These are phyloP conservation scores for Smithornis capensis DNA, from an alignment of 2,113 vertebrate genomes.

Conservation along the genomic window DNA sequence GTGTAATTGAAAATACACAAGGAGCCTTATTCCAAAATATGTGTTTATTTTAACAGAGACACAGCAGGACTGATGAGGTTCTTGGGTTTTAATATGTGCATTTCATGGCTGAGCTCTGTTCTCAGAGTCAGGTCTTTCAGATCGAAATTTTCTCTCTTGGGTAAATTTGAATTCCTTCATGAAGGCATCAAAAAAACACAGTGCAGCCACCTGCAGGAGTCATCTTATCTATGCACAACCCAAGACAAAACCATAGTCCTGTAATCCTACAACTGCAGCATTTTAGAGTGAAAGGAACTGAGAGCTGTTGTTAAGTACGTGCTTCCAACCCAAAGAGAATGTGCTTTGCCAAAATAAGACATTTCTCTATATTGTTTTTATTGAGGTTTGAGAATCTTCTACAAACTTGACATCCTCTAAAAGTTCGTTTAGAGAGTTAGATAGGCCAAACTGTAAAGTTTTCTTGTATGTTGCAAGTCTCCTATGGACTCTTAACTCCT, in stretches of 20 bases:
- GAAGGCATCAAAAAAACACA: neutral
- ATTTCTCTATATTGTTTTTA: neutral
- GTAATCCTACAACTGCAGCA: neutral
- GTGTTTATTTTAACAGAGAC: neutral
- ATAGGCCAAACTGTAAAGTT: neutral
- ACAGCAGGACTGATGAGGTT: neutral
- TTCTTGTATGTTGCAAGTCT: neutral
- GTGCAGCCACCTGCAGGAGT: neutral
- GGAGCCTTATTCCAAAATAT: neutral
- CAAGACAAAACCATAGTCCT: neutral
- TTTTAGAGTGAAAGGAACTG: neutral
- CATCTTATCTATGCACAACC: neutral
- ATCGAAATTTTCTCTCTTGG: neutral
- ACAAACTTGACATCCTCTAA: neutral
- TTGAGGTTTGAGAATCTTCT: neutral
- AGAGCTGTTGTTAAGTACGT: neutral
- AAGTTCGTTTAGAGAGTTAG: neutral
- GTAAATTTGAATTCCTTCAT: neutral
- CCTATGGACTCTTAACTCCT: neutral
- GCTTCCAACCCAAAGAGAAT: neutral
- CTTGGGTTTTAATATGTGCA: neutral
- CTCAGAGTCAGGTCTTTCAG: neutral
- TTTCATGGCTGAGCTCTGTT: neutral
- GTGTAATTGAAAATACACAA: neutral
- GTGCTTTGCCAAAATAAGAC: neutral